Evolutionary conservation across 2,113 vertebrate genomes (phyloP), one percentile per base, ranked within the genome.

Genomic region (Mustela nigripes): DNA sequence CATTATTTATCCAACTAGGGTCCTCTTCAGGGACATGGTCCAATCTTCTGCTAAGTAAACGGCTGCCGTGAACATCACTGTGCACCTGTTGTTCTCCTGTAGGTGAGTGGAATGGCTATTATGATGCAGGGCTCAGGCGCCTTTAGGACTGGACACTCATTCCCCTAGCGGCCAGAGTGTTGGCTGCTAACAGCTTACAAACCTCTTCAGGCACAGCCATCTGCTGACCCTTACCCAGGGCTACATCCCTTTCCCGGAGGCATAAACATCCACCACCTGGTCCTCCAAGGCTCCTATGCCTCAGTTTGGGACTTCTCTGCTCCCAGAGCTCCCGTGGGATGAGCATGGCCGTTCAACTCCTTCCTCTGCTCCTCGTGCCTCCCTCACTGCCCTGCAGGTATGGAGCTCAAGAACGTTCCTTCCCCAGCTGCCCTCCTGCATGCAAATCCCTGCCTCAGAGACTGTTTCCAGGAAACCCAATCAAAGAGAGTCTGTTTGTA

Each of bases 121-220:
- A 1, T 0, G 12, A 16, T 0, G 1, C 2, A 0, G 1, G 1
- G 28, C 65, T n/a, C 7, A 45, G n/a, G 22, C 21, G 39, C 39
- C 21, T 8, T 36, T 15, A 69, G 79, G 45, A 26, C 22, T 0
- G 0, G 26, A 3, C 39, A 4, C 22, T 36, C 24, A 5, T 5
- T 71, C 8, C 24, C 11, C 33, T 33, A 3, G 4, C 8, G 22
- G 39, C 88, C 7, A 0, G 36, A 18, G 60, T 11, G 0, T 7
- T 26, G 24, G 36, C 22, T 53, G 48, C n/a, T 58, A 12, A 42
- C 12, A 21, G 73, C 67, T 78, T 62, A n/a, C 62, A 83, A 22
- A 48, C 73, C 48, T 83, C 53, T 36, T 60, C 45, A 39, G 85
- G 26, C 22, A 18, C 67, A 4, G 50, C 14, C 24, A 16, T 60